Evolutionary conservation across 2,113 vertebrate genomes (phyloP).

Genomic region (Anguilla japonica): DNA sequence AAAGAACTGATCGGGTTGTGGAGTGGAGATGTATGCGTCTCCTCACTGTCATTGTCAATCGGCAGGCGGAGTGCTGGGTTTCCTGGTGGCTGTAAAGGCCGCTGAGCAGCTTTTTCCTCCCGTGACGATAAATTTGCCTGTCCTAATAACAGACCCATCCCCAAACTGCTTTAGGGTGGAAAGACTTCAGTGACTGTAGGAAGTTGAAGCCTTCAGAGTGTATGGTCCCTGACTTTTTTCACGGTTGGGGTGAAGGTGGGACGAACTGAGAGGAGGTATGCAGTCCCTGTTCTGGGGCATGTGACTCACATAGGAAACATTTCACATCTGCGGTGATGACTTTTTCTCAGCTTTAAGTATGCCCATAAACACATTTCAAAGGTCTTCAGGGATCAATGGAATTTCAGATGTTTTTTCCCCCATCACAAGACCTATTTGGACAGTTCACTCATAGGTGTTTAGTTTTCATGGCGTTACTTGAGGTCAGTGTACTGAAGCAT

Average conservation of each 20-base stretch:
- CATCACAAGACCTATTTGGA: not conserved
- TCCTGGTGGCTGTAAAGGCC: constrained; percentile 27
- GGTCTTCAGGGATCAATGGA: constrained; percentile 8
- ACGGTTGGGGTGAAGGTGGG: not conserved
- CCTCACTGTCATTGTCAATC: not conserved
- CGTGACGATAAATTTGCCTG: constrained; percentile 27
- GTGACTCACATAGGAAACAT: constrained; percentile 14
- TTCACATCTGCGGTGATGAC: constrained; percentile 4
- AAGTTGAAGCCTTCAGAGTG: constrained; percentile 12
- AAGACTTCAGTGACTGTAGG: constrained; percentile 39
- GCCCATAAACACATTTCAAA: constrained; percentile 8
- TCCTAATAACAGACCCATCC: constrained; percentile 34
- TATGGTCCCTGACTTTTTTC: not conserved
- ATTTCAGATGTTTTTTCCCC: not conserved
- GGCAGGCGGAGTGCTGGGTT: not conserved
- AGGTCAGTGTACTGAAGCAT: not conserved
- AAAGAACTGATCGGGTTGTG: constrained; percentile 45
- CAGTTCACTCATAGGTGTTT: not conserved
- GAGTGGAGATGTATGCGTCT: constrained; percentile 8
- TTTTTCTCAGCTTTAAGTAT: constrained; percentile 9
- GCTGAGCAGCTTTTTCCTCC: constrained; percentile 49
- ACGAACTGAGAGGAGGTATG: not conserved
- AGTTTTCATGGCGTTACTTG: not conserved
- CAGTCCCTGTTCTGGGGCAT: not conserved
- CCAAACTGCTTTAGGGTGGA: constrained; percentile 22